phyloP scores from a whole-genome alignment of 2,888 invertebrate genomes.

The Cantharis flavilabris region DNA sequence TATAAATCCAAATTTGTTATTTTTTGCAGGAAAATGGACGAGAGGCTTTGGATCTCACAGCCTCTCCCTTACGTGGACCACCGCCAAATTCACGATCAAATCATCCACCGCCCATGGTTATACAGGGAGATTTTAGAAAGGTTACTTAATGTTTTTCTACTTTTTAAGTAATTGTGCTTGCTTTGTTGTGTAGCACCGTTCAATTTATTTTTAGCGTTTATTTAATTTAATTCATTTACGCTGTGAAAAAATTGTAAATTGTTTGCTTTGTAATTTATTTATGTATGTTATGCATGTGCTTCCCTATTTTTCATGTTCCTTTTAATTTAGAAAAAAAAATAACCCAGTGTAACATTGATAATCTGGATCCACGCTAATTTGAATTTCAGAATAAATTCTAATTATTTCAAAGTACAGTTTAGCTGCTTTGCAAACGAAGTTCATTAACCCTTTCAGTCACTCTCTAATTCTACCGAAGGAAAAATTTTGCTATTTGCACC shows the following conservation, averaged over 20 bases:
- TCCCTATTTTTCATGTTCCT: not conserved
- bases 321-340: not conserved
- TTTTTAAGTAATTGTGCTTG: not conserved
- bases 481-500: no score
- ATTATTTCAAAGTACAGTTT: not conserved
- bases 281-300: not conserved
- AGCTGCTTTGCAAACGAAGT: not conserved
- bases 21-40: conserved; percentile 80
- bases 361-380: not conserved
- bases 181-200: conserved; percentile 1
- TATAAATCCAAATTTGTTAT: not conserved
- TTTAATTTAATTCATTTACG: not conserved
- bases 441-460: no score
- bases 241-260: not conserved
- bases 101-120: conserved; percentile 77
- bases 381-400: not conserved
- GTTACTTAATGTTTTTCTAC: conserved; percentile 40
- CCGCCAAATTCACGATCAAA: conserved; percentile 64
- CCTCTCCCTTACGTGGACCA: conserved; percentile 83
- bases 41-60: conserved; percentile 89
- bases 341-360: not conserved
- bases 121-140: conserved; percentile 94
- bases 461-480: no score
- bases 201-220: not conserved
- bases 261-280: not conserved